Conservation (phyloP, 1,140 invertebrate species). For the Drosophila elegans region DNA sequence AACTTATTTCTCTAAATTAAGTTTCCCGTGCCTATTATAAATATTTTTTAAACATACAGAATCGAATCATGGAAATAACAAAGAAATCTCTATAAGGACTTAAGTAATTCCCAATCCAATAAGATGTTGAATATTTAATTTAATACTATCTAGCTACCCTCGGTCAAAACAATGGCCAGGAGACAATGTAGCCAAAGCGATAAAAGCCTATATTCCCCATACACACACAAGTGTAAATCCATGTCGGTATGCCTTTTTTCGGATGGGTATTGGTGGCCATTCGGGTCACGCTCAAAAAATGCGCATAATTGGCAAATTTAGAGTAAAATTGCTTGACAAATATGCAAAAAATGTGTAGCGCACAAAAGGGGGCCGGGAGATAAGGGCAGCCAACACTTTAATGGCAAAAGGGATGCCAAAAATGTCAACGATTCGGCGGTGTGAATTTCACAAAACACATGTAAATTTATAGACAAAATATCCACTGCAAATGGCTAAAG, state of each 20-base stretch:
- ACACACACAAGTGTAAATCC: slow-evolving; percentile 9
- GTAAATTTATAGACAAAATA: neutral
- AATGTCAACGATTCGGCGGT: neutral
- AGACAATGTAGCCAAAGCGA: slow-evolving; percentile 62
- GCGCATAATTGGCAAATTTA: slow-evolving; percentile 77
- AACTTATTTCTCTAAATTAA: too few species aligned
- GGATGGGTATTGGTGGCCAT: slow-evolving; percentile 50
- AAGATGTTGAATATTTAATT: neutral
- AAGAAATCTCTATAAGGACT: too few species aligned
- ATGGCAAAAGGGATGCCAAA: slow-evolving; percentile 1
- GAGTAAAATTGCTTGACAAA: slow-evolving; percentile 75
- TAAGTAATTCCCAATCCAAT: too few species aligned
- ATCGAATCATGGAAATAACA: too few species aligned
- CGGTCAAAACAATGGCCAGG: slow-evolving; percentile 52
- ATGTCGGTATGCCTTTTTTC: slow-evolving; percentile 21
- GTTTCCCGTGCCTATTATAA: too few species aligned
- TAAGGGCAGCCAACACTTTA: neutral
- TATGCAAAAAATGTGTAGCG: slow-evolving; percentile 58
- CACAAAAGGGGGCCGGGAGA: neutral
- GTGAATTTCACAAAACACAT: neutral
- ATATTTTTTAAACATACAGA: too few species aligned
- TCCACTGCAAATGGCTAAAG: neutral
- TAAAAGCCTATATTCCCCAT: slow-evolving; percentile 52
- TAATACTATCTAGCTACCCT: slow-evolving; percentile 29
- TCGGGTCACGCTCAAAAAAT: slow-evolving; percentile 73